Evolutionary conservation across 2,797 vertebrate genomes (phyloP), one percentile per base, ranked within the genome.

Genomic region (Fistularia commersonii): DNA sequence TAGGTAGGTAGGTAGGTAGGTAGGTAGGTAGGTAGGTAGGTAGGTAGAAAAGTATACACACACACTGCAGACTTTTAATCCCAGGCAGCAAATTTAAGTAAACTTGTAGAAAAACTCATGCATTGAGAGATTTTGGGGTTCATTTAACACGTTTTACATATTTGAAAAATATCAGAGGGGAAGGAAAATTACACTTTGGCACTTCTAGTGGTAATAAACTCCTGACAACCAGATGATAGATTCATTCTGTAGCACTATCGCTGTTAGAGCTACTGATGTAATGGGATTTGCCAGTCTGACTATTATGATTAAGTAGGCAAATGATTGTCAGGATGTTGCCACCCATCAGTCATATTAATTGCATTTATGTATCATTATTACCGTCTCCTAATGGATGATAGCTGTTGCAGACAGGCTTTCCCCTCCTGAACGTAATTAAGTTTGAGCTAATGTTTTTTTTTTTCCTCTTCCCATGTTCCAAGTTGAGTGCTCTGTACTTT

Each of bases 271-370:
- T 66, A 60, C 59, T 54, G 69, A 76, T 83, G 76, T 84, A 80
- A 82, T 80, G 77, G 74, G 74, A 79, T 85, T 82, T 81, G 78
- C 67, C 63, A 74, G 76, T 64, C 74, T 61, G 69, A 69, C 78
- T 77, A 81, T 85, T 77, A 82, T 83, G 84, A 86, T 84, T 74
- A 79, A 87, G 81, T 74, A 76, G 77, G 72, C 59, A 59, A 69
- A 82, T 83, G 79, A 86, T 83, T 84, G 82, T 79, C 76, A 73
- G 73, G 67, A 79, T 77, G 80, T 78, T 83, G 74, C 75, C 61
- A 74, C 79, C 82, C 83, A 87, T 87, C 82, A 72, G 61, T 87
- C 81, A 85, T 80, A 83, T 87, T 87, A 89, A 85, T 86, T 86
- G 70, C 79, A 77, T 89, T 86, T 82, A 77, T 83, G 73, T 79